phyloP scores from a whole-genome alignment of 2,797 vertebrate genomes.

The Rhabdomys pumilio region DNA sequence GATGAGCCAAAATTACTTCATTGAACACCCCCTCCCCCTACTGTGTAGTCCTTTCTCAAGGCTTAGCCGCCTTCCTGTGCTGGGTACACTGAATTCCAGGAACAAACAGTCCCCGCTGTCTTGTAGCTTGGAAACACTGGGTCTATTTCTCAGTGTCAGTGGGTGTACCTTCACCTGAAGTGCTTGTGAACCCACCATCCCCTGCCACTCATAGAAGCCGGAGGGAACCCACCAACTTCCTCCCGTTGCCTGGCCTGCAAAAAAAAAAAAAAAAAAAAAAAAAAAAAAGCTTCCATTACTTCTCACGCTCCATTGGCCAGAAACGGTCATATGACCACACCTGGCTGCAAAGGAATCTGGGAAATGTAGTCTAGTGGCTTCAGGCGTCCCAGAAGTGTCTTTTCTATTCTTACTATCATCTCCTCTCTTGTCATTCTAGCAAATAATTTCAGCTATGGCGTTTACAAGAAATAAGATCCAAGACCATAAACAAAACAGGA shows the following conservation, averaged over 20 bases:
- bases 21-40: neutral
- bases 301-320: constrained; percentile 7
- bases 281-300: neutral
- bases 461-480: neutral
- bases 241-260: neutral
- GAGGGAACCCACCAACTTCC: neutral
- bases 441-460: neutral
- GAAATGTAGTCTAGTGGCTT: neutral
- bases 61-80: neutral
- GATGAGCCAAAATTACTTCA: neutral
- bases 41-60: neutral
- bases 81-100: neutral
- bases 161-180: neutral
- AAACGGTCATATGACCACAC: neutral
- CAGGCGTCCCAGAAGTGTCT: neutral
- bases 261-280: too few species aligned
- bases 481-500: neutral
- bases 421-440: too few species aligned
- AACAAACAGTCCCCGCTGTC: neutral
- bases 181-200: neutral
- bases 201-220: neutral
- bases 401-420: neutral
- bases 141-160: neutral
- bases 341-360: neutral
- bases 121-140: neutral